These are phyloP conservation scores for Cottus gobio DNA, from an alignment of 2,113 vertebrate genomes.

Conservation along the genomic window DNA sequence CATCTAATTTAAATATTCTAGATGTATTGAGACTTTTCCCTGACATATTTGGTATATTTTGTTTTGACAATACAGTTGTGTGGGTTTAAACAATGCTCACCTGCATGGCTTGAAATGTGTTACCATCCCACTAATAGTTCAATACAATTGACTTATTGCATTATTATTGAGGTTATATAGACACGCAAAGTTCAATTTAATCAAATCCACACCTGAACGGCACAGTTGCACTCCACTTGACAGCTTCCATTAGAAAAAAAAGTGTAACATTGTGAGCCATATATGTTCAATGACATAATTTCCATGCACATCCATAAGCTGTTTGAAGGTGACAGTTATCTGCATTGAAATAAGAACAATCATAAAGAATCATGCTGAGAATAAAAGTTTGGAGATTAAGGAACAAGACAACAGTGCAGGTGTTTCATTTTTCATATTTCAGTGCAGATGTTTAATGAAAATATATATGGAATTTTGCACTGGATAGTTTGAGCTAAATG, in stretches of 20 bases:
- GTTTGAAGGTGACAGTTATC: not conserved
- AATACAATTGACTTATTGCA: not conserved
- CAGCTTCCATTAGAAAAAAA: not conserved
- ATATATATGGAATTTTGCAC: not conserved
- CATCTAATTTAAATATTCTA: not conserved
- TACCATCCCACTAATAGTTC: not conserved
- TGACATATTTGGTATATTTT: not conserved
- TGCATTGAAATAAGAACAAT: not conserved
- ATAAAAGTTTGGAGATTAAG: not conserved
- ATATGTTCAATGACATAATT: conserved; percentile 8
- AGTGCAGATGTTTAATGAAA: not conserved
- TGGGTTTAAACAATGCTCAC: not conserved
- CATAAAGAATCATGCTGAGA: not conserved
- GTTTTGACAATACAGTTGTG: not conserved
- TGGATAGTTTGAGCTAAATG: not conserved
- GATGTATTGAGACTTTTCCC: not conserved
- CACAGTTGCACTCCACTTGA: not conserved
- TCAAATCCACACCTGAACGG: not conserved
- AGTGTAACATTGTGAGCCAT: not conserved
- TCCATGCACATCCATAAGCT: not conserved
- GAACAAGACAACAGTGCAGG: not conserved
- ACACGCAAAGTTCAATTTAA: not conserved
- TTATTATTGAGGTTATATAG: not conserved
- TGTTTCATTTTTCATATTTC: not conserved
- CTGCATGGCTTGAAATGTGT: not conserved